A percentile compares a stretch with the other conserved stretches of the same genome.
These are phyloP conservation scores for Oophaga pumilio DNA, from an alignment of 2,113 vertebrate genomes.

Conservation along the genomic window DNA sequence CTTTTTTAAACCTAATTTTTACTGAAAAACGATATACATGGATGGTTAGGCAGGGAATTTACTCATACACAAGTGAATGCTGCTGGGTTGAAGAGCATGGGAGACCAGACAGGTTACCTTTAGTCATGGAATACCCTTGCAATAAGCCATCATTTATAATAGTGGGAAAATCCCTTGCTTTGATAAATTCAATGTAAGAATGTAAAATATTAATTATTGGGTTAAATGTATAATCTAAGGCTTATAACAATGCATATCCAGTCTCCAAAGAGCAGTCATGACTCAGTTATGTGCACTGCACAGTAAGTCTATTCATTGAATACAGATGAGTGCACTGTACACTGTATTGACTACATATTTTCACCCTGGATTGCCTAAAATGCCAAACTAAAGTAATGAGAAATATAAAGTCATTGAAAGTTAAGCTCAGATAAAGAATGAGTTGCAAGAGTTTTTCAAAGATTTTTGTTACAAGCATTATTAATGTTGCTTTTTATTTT, in stretches of 20 bases:
- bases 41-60: too few species aligned
- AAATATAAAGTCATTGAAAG: too few species aligned
- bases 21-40: too few species aligned
- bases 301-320: slow-evolving; percentile 16
- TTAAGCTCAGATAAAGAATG: too few species aligned
- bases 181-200: neutral
- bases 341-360: neutral
- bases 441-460: too few species aligned
- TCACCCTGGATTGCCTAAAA: neutral
- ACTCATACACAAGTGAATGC: too few species aligned
- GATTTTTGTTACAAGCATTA: too few species aligned
- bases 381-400: neutral
- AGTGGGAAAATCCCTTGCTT: neutral
- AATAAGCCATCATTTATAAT: neutral
- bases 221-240: slow-evolving; percentile 5
- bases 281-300: slow-evolving; percentile 10
- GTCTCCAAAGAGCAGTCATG: slow-evolving; percentile 28
- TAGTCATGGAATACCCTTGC: neutral
- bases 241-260: slow-evolving; percentile 17
- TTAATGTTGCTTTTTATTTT: too few species aligned
- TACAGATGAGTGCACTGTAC: neutral
- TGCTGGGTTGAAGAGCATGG: too few species aligned
- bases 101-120: too few species aligned
- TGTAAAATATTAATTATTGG: neutral
- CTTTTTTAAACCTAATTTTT: too few species aligned